A percentile compares a stretch with the other conserved stretches of the same genome.
phyloP scores from a whole-genome alignment of 2,797 vertebrate species.

The Clamator glandarius region DNA sequence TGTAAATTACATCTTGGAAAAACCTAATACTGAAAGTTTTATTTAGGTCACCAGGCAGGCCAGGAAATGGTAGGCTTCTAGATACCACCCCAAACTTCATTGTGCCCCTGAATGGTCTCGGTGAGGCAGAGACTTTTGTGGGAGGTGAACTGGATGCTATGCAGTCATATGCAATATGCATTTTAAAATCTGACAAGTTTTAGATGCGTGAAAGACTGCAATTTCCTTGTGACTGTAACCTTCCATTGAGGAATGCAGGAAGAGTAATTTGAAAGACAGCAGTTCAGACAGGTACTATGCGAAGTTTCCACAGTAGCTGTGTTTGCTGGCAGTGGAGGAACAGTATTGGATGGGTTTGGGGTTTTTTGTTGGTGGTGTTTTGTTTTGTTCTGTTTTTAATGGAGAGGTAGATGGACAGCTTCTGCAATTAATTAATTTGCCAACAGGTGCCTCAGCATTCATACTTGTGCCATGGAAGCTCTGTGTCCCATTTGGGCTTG shows the following conservation, averaged over 20 bases:
- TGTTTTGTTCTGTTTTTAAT: background rate
- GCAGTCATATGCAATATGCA: background rate
- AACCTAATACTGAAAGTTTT: conserved; percentile 63
- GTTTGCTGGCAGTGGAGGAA: background rate
- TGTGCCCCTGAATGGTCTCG: background rate
- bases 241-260: background rate
- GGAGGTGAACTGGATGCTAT: background rate
- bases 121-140: background rate
- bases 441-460: background rate
- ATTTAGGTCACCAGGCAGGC: conserved; percentile 56
- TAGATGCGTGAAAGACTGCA: background rate
- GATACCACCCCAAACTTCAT: background rate
- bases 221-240: background rate
- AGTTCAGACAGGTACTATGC: background rate
- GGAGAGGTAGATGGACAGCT: background rate
- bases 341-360: too few species aligned
- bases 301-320: too few species aligned
- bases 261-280: background rate
- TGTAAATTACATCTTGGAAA: conserved; percentile 65
- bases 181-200: background rate
- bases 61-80: background rate
- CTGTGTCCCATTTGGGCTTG: fast-evolving
- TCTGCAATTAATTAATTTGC: background rate
- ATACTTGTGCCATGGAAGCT: background rate
- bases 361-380: background rate